Evolutionary conservation across 2,888 invertebrate species (phyloP), one percentile per base, ranked within the genome.

Genomic region (Cerceris rybyensis): DNA sequence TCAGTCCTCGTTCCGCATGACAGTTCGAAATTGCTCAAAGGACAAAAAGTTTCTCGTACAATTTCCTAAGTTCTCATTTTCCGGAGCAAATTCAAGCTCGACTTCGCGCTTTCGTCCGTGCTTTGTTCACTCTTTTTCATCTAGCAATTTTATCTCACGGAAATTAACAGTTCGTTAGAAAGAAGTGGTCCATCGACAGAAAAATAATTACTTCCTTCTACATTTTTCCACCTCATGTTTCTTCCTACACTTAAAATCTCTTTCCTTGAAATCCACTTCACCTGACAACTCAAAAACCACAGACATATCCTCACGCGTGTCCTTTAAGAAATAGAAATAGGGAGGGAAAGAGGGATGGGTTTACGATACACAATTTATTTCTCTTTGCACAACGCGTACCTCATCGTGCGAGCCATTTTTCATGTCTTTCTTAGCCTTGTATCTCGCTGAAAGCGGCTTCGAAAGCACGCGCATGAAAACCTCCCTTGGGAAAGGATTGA

Each of bases 361-460:
- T n/a, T 59, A 42, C 41, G 58, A 59, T 59, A 59, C 42, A 16
- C 42, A 63, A 76, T 76, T 75, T 69, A 76, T 76, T 64, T 68
- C 39, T 39, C 50, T 49, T 39, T 13, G 7, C 73, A 9, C 16
- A 52, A 67, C 52, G 28, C 28, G 50, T 17, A 16, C 39, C 58
- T 5, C 28, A 52, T 54, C 60, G 41, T n/a, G 1, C 66, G n/a
- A 17, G 6, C 50, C 54, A 78, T 77, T 77, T 71, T 49, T 70
- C 68, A 65, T 61, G 39, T 49, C 49, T 6, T 17, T 16, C 61
- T 17, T 8, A 46, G 46, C 46, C 61, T 9, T 46, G 43, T 13
- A 49, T 49, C 43, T 17, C 61, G 16, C 17, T 39, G 7, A 8
- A 14, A 42, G 42, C 57, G 17, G 7, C 57, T 57, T 9, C 16